These are phyloP conservation scores for Coenonympha arcania DNA, from an alignment of 2,888 invertebrate genomes.

Conservation along the genomic window DNA sequence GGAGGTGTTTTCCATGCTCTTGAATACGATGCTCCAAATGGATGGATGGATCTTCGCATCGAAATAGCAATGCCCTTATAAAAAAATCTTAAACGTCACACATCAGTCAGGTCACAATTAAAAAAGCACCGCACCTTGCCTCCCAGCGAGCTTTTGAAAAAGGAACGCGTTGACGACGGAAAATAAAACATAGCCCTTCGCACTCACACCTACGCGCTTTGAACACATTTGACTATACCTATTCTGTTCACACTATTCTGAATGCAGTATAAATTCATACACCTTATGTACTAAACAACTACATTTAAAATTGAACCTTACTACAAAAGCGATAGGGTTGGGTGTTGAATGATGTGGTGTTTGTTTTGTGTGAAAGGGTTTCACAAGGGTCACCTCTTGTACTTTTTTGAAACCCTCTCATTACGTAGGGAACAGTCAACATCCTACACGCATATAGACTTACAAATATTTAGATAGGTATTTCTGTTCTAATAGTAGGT, in stretches of 20 bases:
- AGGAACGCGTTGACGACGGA: slow-evolving; percentile 48
- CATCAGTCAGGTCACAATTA: slow-evolving; percentile 65
- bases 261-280: neutral
- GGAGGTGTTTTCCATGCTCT: too few relatives aligned
- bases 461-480: neutral
- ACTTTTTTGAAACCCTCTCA: slow-evolving; percentile 67
- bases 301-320: slow-evolving; percentile 1
- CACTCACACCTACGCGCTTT: slow-evolving; percentile 31
- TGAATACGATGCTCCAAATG: too few relatives aligned
- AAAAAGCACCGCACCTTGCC: slow-evolving; percentile 68
- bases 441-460: slow-evolving; percentile 41
- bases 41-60: too few relatives aligned
- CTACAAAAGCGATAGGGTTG: neutral
- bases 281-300: neutral
- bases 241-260: slow-evolving; percentile 45
- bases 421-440: slow-evolving; percentile 56
- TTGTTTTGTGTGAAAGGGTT: slow-evolving; percentile 22
- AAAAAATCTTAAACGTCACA: slow-evolving; percentile 42
- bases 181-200: slow-evolving; percentile 43
- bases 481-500: neutral
- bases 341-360: slow-evolving; percentile 7
- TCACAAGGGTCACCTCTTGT: slow-evolving; percentile 40
- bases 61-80: slow-evolving; percentile 9
- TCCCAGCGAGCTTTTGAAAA: slow-evolving; percentile 66
- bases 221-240: slow-evolving; percentile 28